These are phyloP conservation scores for Rhinichthys klamathensis DNA, from an alignment of 2,113 vertebrate genomes.

Conservation along the genomic window DNA sequence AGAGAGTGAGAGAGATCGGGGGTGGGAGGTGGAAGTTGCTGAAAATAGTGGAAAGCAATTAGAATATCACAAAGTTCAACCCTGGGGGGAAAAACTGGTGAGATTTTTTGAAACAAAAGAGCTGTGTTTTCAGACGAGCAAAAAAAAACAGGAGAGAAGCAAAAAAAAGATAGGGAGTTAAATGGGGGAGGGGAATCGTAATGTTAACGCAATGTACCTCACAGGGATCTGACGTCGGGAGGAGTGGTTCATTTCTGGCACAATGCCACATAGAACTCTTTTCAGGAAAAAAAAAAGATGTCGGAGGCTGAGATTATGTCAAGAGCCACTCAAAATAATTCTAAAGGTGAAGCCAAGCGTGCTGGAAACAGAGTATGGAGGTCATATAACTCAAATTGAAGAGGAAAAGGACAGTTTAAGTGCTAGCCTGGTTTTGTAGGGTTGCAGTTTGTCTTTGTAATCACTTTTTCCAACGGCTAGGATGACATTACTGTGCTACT, in stretches of 20 bases:
- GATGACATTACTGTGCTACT: background rate
- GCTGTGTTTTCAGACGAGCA: slow-evolving; percentile 44
- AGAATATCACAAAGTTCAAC: slow-evolving; percentile 62
- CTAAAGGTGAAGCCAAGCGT: slow-evolving; percentile 18
- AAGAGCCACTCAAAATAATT: slow-evolving; percentile 14
- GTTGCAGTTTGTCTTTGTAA: slow-evolving; percentile 21
- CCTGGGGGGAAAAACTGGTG: slow-evolving; percentile 51
- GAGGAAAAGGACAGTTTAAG: background rate
- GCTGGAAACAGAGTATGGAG: slow-evolving; percentile 23
- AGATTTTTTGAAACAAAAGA: slow-evolving; percentile 53
- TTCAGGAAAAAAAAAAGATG: slow-evolving; percentile 47
- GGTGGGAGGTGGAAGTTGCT: slow-evolving; percentile 44
- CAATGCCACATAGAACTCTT: slow-evolving; percentile 52
- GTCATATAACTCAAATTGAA: slow-evolving; percentile 5
- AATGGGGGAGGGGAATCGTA: slow-evolving; percentile 30
- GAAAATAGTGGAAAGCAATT: slow-evolving; percentile 65
- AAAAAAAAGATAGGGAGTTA: slow-evolving; percentile 6
- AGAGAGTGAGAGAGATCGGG: slow-evolving; percentile 10
- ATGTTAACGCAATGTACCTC: slow-evolving; percentile 53
- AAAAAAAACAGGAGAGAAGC: slow-evolving; percentile 27
- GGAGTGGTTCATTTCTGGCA: slow-evolving; percentile 43
- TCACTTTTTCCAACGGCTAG: slow-evolving; percentile 31
- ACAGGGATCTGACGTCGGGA: slow-evolving; percentile 38
- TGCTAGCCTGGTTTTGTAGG: slow-evolving; percentile 15
- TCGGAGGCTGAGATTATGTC: slow-evolving; percentile 47